These are phyloP conservation scores for Atta cephalotes DNA, from an alignment of 1,140 invertebrate species.

Conservation along the genomic window DNA sequence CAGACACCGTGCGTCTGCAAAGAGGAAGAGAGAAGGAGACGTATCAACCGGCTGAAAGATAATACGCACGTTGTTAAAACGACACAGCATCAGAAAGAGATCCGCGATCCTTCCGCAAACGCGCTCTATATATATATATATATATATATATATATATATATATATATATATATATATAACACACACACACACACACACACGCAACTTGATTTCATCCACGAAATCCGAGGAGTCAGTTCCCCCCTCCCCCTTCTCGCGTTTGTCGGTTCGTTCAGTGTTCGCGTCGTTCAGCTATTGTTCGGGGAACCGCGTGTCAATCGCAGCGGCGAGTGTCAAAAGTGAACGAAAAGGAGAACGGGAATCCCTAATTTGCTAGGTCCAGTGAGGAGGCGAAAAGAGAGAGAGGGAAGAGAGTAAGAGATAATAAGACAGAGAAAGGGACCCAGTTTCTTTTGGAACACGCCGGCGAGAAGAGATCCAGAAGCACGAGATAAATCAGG, in stretches of 20 bases:
- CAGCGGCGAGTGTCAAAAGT: slow-evolving; percentile 52
- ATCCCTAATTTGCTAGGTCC: slow-evolving; percentile 4
- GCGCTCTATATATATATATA: too few relatives aligned
- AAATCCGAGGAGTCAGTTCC: neutral
- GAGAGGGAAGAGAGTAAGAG: neutral
- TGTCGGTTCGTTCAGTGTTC: slow-evolving; percentile 24
- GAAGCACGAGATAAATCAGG: slow-evolving; percentile 37
- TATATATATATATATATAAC: too few relatives aligned
- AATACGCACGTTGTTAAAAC: slow-evolving; percentile 45
- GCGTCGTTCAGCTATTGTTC: slow-evolving; percentile 29
- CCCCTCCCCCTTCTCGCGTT: neutral
- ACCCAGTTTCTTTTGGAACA: slow-evolving; percentile 16
- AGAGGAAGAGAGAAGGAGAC: slow-evolving; percentile 8
- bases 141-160: too few relatives aligned
- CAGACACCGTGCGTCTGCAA: neutral
- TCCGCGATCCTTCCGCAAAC: slow-evolving; percentile 30
- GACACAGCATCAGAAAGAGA: slow-evolving; percentile 1
- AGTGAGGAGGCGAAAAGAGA: neutral
- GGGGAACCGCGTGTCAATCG: slow-evolving; percentile 37
- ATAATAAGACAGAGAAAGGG: slow-evolving; percentile 17
- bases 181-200: neutral
- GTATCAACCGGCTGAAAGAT: slow-evolving; percentile 8
- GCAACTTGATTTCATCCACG: neutral
- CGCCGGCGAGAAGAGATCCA: slow-evolving; percentile 17
- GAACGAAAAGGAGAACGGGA: slow-evolving; percentile 16